These are phyloP conservation scores for Catostylus mosaicus DNA, from an alignment of 30 jellyfish, hydroid and myxozoan species.

Conservation along the genomic window DNA sequence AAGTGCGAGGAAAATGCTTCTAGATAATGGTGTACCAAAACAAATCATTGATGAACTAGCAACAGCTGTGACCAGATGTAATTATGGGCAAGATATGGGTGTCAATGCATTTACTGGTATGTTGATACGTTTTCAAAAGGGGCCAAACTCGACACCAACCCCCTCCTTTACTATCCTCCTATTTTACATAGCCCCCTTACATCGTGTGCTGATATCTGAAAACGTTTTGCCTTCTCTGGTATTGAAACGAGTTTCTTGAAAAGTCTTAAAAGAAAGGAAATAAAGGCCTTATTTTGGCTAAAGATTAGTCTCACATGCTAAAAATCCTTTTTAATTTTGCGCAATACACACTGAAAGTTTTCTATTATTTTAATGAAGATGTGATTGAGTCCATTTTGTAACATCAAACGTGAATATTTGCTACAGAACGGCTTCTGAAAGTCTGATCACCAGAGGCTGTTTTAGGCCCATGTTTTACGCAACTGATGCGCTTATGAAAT, in stretches of 20 bases:
- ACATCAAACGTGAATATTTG: too few relatives aligned
- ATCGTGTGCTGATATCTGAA: neutral
- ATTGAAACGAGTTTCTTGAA: neutral
- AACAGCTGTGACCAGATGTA: slow-evolving; percentile 78
- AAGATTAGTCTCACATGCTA: neutral
- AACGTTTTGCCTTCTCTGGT: neutral
- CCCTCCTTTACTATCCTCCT: too few relatives aligned
- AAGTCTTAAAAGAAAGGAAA: neutral
- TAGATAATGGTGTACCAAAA: slow-evolving; percentile 50
- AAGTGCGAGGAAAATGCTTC: slow-evolving; percentile 53
- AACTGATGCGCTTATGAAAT: neutral
- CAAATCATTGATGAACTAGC: slow-evolving; percentile 73
- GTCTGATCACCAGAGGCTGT: neutral
- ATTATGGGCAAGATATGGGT: slow-evolving; percentile 86
- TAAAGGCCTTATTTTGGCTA: neutral
- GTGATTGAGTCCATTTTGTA: too few relatives aligned
- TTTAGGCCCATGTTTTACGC: neutral
- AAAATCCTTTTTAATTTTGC: too few relatives aligned
- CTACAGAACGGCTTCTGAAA: neutral
- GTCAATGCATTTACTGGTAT: slow-evolving; percentile 87
- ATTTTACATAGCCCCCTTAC: neutral
- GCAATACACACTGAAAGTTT: too few relatives aligned
- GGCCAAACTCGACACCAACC: too few relatives aligned
- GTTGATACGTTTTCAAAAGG: too few relatives aligned
- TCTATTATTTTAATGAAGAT: too few relatives aligned